These are phyloP conservation scores for Bubo blakistoni DNA, from an alignment of 2,113 vertebrate species.

Conservation along the genomic window DNA sequence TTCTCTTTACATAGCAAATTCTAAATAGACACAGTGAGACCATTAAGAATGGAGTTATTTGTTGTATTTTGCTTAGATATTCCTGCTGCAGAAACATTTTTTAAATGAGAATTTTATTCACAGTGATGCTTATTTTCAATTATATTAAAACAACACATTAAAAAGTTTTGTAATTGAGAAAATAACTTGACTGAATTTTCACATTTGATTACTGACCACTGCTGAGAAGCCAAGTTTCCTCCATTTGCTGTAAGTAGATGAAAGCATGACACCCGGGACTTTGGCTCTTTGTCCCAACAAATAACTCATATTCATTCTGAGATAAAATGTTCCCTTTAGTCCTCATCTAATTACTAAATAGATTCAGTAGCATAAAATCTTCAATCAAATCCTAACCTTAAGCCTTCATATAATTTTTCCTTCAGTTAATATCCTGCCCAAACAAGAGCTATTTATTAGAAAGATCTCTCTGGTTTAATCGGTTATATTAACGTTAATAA, in stretches of 20 bases:
- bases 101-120: conserved; percentile 41
- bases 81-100: conserved; percentile 24
- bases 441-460: conserved; percentile 16
- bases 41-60: neutral
- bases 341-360: conserved; percentile 42
- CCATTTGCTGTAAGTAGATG: neutral
- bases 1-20: neutral
- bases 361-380: conserved; percentile 52
- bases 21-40: neutral
- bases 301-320: neutral
- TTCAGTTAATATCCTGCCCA: conserved; percentile 21
- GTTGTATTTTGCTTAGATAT: neutral
- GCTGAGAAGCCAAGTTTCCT: conserved; percentile 29
- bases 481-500: neutral
- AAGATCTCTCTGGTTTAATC: neutral
- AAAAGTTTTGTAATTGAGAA: conserved; percentile 39
- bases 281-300: conserved; percentile 1
- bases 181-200: neutral
- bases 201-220: conserved; percentile 44
- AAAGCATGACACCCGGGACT: conserved; percentile 4
- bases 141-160: conserved; percentile 55
- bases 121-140: conserved; percentile 38
- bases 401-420: conserved; percentile 42
- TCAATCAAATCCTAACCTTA: conserved; percentile 39
- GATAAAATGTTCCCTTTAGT: conserved; percentile 16